A percentile compares a stretch with the other conserved stretches of the same genome.
These are phyloP conservation scores for Orthonychiurus folsomi DNA, from an alignment of 2,888 invertebrate genomes.

Conservation along the genomic window DNA sequence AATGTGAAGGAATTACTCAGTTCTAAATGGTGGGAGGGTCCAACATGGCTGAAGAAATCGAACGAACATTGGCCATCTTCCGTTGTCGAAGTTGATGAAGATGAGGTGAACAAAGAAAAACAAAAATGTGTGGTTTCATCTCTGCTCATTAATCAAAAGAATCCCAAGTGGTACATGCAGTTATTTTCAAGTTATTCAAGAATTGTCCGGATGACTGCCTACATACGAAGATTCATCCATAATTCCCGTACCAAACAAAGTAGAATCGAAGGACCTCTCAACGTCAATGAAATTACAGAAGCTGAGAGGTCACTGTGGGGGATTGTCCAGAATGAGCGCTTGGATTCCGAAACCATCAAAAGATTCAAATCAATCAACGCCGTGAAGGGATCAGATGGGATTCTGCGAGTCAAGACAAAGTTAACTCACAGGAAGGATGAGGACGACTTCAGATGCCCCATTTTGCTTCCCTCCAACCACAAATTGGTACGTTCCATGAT, in stretches of 20 bases:
- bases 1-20: slow-evolving; percentile 12
- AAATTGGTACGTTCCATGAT: slow-evolving; percentile 9
- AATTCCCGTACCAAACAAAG: not conserved
- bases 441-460: not conserved
- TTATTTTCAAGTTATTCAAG: slow-evolving; percentile 20
- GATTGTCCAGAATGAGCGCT: slow-evolving; percentile 9
- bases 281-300: not conserved
- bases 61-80: slow-evolving; percentile 21
- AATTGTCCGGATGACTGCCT: slow-evolving; percentile 35
- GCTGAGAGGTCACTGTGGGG: slow-evolving; percentile 3
- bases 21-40: slow-evolving; percentile 36
- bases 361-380: not conserved
- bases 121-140: slow-evolving; percentile 6
- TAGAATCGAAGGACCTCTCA: not conserved
- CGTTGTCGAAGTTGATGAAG: slow-evolving; percentile 13
- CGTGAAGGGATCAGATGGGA: no score
- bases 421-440: slow-evolving; percentile 1
- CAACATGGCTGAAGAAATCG: slow-evolving; percentile 22
- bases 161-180: not conserved
- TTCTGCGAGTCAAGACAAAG: slow-evolving; percentile 9
- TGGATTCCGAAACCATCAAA: not conserved
- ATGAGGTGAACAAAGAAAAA: slow-evolving; percentile 11
- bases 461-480: slow-evolving; percentile 12
- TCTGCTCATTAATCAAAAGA: not conserved
- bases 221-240: slow-evolving; percentile 21